Conservation (phyloP, 92 coral and sea anemone genomes). For the Metridium senile region DNA sequence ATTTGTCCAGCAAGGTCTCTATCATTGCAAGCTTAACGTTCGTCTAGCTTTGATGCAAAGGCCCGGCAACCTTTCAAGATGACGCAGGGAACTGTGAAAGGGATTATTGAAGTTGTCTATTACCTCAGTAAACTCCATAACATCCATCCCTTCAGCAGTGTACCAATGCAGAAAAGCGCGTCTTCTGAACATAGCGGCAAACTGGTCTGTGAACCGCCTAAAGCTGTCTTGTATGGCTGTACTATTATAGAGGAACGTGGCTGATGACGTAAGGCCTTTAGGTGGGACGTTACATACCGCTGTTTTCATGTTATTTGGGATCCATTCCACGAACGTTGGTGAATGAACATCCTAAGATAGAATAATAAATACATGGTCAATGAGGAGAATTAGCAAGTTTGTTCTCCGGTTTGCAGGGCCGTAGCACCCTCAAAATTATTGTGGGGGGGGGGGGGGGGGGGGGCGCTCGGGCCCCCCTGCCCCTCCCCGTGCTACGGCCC, state of each 20-base stretch:
- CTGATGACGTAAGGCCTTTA: slow-evolving; percentile 79
- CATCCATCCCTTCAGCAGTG: slow-evolving; percentile 95
- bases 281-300: slow-evolving; percentile 98
- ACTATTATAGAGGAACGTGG: slow-evolving; percentile 94
- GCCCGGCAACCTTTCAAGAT: too few species aligned
- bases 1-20: too few species aligned
- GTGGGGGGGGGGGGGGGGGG: too few species aligned
- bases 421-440: too few species aligned
- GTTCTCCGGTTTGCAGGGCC: too few species aligned
- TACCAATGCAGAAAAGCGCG: slow-evolving; percentile 98
- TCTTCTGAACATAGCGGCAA: slow-evolving; percentile 95
- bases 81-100: too few species aligned
- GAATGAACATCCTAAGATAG: slow-evolving; percentile 62
- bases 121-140: slow-evolving; percentile 98
- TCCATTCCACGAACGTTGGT: slow-evolving; percentile 96
- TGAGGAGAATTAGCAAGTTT: background rate
- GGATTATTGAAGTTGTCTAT: too few species aligned
- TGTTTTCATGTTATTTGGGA: slow-evolving; percentile 95
- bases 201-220: slow-evolving; percentile 90
- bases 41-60: too few species aligned
- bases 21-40: too few species aligned
- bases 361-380: background rate
- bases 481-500: too few species aligned
- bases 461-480: too few species aligned
- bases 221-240: slow-evolving; percentile 96